phyloP scores from a whole-genome alignment of 2,113 vertebrate genomes.

The Anguilla japonica region DNA sequence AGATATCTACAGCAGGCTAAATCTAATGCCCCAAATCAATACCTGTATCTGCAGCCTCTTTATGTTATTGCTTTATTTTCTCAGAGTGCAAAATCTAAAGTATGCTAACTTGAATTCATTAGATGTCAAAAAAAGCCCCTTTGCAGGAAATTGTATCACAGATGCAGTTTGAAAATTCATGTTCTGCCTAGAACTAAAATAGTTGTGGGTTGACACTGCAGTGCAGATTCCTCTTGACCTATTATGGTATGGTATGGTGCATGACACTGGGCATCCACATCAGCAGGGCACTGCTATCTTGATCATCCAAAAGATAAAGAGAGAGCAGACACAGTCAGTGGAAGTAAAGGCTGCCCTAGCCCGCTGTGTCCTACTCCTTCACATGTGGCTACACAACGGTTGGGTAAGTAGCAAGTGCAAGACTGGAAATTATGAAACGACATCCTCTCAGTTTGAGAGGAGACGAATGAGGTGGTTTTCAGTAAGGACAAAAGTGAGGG shows the following conservation, averaged over 20 bases:
- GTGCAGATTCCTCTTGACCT: not conserved
- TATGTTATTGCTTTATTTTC: no score
- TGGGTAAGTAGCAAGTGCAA: not conserved
- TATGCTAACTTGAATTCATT: no score
- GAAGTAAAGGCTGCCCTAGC: not conserved
- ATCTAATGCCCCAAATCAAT: not conserved
- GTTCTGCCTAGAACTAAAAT: no score
- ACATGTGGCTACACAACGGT: conserved; percentile 7
- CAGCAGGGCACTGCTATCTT: not conserved
- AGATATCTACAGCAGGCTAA: not conserved
- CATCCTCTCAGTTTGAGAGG: not conserved
- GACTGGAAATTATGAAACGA: conserved; percentile 13
- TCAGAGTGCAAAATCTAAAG: no score
- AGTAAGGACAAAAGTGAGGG: not conserved
- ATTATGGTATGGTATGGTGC: not conserved
- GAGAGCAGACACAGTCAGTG: not conserved
- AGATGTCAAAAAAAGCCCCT: no score
- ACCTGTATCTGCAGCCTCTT: not conserved
- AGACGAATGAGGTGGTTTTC: not conserved
- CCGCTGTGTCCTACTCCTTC: not conserved
- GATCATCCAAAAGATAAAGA: not conserved
- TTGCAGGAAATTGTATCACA: no score
- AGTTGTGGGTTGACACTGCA: no score
- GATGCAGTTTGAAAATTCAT: no score
- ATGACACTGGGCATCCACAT: not conserved